phyloP scores from a whole-genome alignment of 2,113 vertebrate species.

The Limnothrissa miodon region DNA sequence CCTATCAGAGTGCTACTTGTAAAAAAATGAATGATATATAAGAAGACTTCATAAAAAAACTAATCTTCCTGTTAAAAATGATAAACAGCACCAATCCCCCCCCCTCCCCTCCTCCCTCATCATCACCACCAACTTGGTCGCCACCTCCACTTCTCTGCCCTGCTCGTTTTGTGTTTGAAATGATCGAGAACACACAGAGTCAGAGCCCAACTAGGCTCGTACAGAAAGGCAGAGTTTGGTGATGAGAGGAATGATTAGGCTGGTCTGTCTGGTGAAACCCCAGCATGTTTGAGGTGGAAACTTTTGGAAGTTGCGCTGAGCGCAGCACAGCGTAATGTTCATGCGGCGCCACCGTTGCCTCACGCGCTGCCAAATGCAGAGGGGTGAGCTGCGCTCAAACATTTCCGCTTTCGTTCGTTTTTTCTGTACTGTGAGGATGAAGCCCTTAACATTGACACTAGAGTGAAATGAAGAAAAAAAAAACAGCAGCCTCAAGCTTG shows the following conservation, averaged over 20 bases:
- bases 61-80: background rate
- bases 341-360: slow-evolving; percentile 42
- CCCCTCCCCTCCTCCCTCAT: background rate
- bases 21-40: no score
- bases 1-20: no score
- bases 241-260: slow-evolving; percentile 40
- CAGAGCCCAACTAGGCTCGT: background rate
- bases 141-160: no score
- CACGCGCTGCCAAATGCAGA: slow-evolving; percentile 36
- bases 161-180: background rate
- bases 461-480: slow-evolving; percentile 38
- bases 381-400: slow-evolving; percentile 26
- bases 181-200: background rate
- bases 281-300: slow-evolving; percentile 32
- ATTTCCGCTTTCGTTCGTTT: slow-evolving; percentile 5
- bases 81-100: background rate
- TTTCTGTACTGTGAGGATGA: slow-evolving; percentile 27
- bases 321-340: slow-evolving; percentile 48
- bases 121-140: no score
- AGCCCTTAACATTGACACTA: slow-evolving; percentile 41
- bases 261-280: slow-evolving; percentile 20
- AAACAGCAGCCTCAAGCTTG: slow-evolving; percentile 17
- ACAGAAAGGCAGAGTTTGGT: slow-evolving; percentile 28
- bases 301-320: slow-evolving; percentile 35
- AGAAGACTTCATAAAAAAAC: background rate